Evolutionary conservation across 53 echinoderm and acorn worm genomes (phyloP).

Genomic region (Zoroaster sp.): DNA sequence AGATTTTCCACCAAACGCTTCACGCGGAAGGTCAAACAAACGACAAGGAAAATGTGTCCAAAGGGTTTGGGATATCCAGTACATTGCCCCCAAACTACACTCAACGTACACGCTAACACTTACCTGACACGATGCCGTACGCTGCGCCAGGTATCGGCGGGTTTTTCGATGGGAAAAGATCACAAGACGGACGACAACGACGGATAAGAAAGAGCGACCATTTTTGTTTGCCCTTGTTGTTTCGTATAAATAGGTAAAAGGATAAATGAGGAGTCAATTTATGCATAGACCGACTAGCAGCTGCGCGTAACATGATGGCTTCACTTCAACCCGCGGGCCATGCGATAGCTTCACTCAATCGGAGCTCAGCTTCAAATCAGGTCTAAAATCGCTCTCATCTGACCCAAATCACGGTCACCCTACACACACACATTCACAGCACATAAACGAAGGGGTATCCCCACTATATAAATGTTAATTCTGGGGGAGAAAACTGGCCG

Average conservation of each 20-base stretch:
- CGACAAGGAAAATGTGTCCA: constrained; percentile 71
- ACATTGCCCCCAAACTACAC: constrained; percentile 50
- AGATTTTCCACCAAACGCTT: constrained; percentile 85
- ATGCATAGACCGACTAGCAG: constrained; percentile 89
- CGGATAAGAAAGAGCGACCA: constrained; percentile 92
- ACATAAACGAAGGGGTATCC: not conserved
- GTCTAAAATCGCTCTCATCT: constrained; percentile 58
- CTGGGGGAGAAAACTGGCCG: not conserved
- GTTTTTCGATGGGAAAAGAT: constrained; percentile 15
- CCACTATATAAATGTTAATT: not conserved
- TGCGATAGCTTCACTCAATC: constrained; percentile 9
- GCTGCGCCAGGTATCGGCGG: not conserved
- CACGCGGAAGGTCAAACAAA: constrained; percentile 90
- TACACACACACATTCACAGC: constrained; percentile 2
- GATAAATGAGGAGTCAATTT: constrained; percentile 99
- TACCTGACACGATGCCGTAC: constrained; percentile 26
- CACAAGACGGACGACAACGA: constrained; percentile 46
- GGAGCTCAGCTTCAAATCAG: constrained; percentile 21
- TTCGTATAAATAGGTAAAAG: constrained; percentile 98
- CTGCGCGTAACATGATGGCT: constrained; percentile 92
- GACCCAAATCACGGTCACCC: constrained; percentile 63
- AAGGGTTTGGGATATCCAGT: constrained; percentile 40
- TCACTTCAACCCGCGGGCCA: constrained; percentile 63
- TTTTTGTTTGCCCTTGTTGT: constrained; percentile 98
- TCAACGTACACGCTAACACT: constrained; percentile 14